Evolutionary conservation across 2,888 invertebrate species (phyloP).

Genomic region (Limnephilus auricula): DNA sequence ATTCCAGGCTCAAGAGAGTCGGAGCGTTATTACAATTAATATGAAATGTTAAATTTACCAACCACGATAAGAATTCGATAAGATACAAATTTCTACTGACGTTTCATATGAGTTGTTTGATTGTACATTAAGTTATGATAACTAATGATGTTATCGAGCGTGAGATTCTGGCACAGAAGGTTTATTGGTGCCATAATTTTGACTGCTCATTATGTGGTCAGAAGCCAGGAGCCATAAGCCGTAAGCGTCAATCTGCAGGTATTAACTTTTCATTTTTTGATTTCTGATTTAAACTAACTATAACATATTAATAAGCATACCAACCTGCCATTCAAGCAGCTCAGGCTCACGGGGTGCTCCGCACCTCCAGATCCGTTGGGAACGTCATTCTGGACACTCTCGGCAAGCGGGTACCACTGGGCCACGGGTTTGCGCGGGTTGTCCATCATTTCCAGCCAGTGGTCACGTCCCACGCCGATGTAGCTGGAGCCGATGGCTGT

Average conservation of each 20-base stretch:
- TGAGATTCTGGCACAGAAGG: too few species aligned
- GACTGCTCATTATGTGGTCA: too few species aligned
- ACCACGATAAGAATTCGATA: too few species aligned
- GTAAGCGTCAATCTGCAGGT: neutral
- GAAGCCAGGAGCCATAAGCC: neutral
- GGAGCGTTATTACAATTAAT: too few species aligned
- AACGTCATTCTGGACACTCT: slow-evolving; percentile 82
- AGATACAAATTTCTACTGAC: too few species aligned
- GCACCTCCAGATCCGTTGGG: slow-evolving; percentile 76
- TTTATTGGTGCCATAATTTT: too few species aligned
- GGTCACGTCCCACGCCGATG: slow-evolving; percentile 87
- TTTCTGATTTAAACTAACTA: neutral
- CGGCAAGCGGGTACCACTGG: slow-evolving; percentile 89
- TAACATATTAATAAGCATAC: neutral
- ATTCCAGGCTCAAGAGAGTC: too few species aligned
- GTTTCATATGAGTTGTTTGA: too few species aligned
- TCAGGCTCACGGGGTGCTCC: slow-evolving; percentile 80
- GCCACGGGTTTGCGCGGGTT: slow-evolving; percentile 90
- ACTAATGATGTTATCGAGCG: too few species aligned
- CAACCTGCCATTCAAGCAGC: slow-evolving; percentile 84
- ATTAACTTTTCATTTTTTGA: neutral
- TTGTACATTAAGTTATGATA: too few species aligned
- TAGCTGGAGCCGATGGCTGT: slow-evolving; percentile 87
- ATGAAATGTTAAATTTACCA: too few species aligned
- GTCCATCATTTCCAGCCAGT: slow-evolving; percentile 92